phyloP scores from a whole-genome alignment of 1,140 invertebrate genomes.

The Eulimnadia texana region DNA sequence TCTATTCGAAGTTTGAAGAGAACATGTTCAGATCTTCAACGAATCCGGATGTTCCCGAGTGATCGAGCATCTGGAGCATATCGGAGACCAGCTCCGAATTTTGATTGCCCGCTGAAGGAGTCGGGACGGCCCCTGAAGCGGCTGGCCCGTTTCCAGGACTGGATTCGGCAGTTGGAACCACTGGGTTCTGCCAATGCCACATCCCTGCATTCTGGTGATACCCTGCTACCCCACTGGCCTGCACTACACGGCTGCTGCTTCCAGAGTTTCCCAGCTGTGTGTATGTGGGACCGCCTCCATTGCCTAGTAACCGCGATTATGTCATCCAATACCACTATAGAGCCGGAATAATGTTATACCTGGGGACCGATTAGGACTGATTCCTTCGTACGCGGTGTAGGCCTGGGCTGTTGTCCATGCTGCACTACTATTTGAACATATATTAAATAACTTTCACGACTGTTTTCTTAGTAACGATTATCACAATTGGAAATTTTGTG shows the following conservation, averaged over 20 bases:
- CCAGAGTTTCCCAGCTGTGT: conserved; percentile 52
- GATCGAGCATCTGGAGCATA: conserved; percentile 83
- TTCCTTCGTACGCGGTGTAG: conserved; percentile 29
- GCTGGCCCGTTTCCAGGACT: conserved; percentile 27
- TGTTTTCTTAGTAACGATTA: conserved; percentile 25
- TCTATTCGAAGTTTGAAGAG: conserved; percentile 72
- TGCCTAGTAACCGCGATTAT: background rate
- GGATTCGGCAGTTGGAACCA: conserved; percentile 28
- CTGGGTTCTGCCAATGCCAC: conserved; percentile 51
- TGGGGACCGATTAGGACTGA: conserved; percentile 62
- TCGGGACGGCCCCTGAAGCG: conserved; percentile 21
- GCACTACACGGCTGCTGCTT: conserved; percentile 25
- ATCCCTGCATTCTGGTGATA: conserved; percentile 38
- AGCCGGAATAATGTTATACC: conserved; percentile 26
- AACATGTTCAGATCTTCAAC: conserved; percentile 82
- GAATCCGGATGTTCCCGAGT: conserved; percentile 54
- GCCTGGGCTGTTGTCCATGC: conserved; percentile 42
- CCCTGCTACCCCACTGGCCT: conserved; percentile 27
- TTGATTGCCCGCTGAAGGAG: conserved; percentile 25
- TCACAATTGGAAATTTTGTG: too few species aligned
- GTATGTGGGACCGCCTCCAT: conserved; percentile 50
- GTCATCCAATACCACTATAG: background rate
- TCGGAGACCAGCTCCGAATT: conserved; percentile 71
- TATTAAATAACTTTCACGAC: conserved; percentile 36
- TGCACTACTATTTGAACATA: background rate